Evolutionary conservation across 2,797 vertebrate genomes (phyloP).

Genomic region (Onychomys torridus): DNA sequence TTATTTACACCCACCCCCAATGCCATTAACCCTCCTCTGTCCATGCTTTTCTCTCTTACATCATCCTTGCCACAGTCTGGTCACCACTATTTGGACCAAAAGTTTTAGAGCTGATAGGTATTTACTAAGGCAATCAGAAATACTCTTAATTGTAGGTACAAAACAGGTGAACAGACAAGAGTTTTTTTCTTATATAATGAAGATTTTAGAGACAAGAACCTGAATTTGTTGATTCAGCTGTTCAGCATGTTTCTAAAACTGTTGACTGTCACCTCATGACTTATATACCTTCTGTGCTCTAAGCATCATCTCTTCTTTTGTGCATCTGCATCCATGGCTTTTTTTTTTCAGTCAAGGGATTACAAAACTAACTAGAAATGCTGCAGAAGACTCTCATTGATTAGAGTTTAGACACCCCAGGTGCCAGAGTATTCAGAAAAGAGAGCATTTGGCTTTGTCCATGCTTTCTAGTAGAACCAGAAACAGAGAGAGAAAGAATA

Average conservation of each 20-base stretch:
- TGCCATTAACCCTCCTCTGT: neutral
- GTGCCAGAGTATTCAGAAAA: neutral
- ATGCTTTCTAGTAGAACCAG: neutral
- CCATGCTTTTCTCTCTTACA: neutral
- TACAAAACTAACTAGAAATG: neutral
- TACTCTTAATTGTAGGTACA: neutral
- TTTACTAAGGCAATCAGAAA: neutral
- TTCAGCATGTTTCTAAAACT: neutral
- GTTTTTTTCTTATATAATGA: neutral
- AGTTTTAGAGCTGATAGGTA: neutral
- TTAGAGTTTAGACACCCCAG: neutral
- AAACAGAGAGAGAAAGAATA: neutral
- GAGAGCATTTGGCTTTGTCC: neutral
- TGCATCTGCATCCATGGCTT: neutral
- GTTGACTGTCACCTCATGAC: neutral
- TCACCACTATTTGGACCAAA: neutral
- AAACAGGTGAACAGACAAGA: conserved; percentile 5
- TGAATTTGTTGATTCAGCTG: neutral
- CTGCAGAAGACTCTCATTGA: neutral
- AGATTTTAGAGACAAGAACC: neutral
- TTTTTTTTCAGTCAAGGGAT: neutral
- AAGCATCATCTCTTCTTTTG: neutral
- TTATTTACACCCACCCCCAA: neutral
- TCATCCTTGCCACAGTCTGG: neutral
- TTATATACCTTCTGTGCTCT: neutral